Base-by-base conservation (phyloP, 2,113 vertebrate species). In the Manacus vitellinus region DNA sequence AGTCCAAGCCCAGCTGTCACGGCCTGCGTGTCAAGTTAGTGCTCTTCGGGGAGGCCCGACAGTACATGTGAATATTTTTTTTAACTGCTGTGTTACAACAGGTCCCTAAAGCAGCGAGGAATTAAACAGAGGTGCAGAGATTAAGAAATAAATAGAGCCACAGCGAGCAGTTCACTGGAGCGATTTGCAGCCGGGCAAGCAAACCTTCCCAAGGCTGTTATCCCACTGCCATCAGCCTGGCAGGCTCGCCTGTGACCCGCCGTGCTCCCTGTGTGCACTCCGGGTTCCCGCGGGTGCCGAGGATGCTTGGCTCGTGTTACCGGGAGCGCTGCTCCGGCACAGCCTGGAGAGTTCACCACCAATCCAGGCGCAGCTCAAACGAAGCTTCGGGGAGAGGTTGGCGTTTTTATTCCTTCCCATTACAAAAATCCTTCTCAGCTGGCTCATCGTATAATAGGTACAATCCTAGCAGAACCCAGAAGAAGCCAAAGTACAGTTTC, bases 1-100 rank as follows among this genome's bases (percentile, higher is more conserved):
- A 96, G 97, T 88, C 97, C 79, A 91, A 92, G 75, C 95, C 88
- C 90, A 67, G 87, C 77, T 95, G 93, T 95, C 93, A 84, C 39
- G 82, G 94, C 89, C 95, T 88, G 88, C 94, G 95, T 98, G 98
- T 98, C 98, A 98, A 98, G 98, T 98, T 98, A 97, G 97, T 97
- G 98, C 97, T 98, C 98, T 98, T 98, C 95, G 95, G 98, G 98
- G 98, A 98, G 96, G 86, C 93, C 96, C 80, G 74, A 97, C 98
- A 97, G 98, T 98, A 98, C 95, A 90, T 93, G 94, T 96, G 98
- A 97, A 98, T 98, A 92, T 97, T 98, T 99, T 97, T 92, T 96
- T 96, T 90, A 97, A 95, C 94, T 95, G 88, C 95, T 93, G 61
- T 70, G 75, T 92, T 97, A 94, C 93, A 97, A 96, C 72, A 97